Percentiles rank a stretch among this genome's conserved stretches.
These are phyloP conservation scores for Dreissena rostriformis DNA, from an alignment of 1,140 invertebrate genomes.

Conservation along the genomic window DNA sequence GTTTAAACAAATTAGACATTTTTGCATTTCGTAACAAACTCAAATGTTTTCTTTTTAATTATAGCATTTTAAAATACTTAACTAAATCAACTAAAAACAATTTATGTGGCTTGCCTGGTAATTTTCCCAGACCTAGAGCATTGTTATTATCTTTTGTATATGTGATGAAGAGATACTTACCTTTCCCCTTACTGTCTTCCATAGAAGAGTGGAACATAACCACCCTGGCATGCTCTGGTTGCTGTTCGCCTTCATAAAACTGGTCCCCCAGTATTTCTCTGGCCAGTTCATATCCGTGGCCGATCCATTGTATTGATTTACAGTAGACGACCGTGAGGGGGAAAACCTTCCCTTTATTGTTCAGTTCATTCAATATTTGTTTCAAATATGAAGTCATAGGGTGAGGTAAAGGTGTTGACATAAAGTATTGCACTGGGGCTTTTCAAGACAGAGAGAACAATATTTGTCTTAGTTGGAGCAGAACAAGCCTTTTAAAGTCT, in stretches of 20 bases:
- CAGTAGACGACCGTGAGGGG: slow-evolving; percentile 20
- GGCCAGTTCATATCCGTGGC: slow-evolving; percentile 29
- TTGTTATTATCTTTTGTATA: too few species aligned
- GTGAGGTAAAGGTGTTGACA: slow-evolving; percentile 13
- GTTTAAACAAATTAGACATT: too few species aligned
- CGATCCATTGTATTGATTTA: slow-evolving; percentile 43
- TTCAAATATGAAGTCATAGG: slow-evolving; percentile 42
- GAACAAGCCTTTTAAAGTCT: background rate
- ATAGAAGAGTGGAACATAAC: slow-evolving; percentile 46
- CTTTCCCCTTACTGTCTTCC: slow-evolving; percentile 14
- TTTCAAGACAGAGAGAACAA: slow-evolving; percentile 7
- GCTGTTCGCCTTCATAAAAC: slow-evolving; percentile 19
- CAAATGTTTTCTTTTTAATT: too few species aligned
- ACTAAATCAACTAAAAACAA: too few species aligned
- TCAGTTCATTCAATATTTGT: slow-evolving; percentile 16
- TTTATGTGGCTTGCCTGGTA: too few species aligned
- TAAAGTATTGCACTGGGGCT: slow-evolving; percentile 22
- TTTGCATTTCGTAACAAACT: too few species aligned
- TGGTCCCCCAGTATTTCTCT: slow-evolving; percentile 21
- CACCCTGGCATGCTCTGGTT: slow-evolving; percentile 17
- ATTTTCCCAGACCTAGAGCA: too few species aligned
- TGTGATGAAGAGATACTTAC: slow-evolving; percentile 5
- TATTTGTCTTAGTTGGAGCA: slow-evolving; percentile 24
- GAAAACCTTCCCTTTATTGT: slow-evolving; percentile 1
- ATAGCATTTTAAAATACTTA: too few species aligned